Base-by-base conservation (phyloP, 2,113 vertebrate species). In the Catharus minimus region DNA sequence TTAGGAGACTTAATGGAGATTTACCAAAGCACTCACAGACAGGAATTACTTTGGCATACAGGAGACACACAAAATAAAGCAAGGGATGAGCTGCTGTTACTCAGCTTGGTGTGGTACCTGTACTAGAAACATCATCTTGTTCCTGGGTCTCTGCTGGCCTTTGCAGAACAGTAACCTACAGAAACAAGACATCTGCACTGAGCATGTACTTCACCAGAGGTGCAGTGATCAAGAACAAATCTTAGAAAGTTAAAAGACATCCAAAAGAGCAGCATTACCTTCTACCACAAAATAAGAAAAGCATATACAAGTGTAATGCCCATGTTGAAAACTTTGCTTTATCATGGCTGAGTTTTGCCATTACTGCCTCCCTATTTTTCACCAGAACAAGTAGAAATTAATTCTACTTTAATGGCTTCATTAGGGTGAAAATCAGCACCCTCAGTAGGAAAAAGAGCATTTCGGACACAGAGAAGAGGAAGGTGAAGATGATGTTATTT, bases 141-240 rank as follows among this genome's bases (percentile, higher is more conserved):
- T 93, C 90, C 47, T 41, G 44, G 26, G 94, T 81, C 9, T 82
- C 82, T 39, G 88, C 13, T 60, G 93, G 94, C 86, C 92, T 98
- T 73, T 98, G 99, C 52, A 96, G 89, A 91, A 99, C 73, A 72
- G 96, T 98, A 64, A 99, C 98, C 99, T 99, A 77, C 47, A 95
- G 95, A 90, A 93, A 93, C 23, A 89, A 90, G 72, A 27, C 19
- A 82, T 3, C 33, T 84, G n/a, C 8, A 6, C 23, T 89, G 22
- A 91, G 49, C 15, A 38, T 19, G 22, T 41, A 62, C 8, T 80
- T 56, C n/a, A 41, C 39, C 44, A 14, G 38, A 94, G 72, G 8
- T 68, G 12, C 26, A 79, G 2, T 1, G 4, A 38, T 46, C 23
- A 82, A 55, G 41, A 84, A 61, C 4, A 88, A 84, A 67, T 20